phyloP scores from a whole-genome alignment of 2,797 vertebrate genomes.

The Onychomys arenicola region DNA sequence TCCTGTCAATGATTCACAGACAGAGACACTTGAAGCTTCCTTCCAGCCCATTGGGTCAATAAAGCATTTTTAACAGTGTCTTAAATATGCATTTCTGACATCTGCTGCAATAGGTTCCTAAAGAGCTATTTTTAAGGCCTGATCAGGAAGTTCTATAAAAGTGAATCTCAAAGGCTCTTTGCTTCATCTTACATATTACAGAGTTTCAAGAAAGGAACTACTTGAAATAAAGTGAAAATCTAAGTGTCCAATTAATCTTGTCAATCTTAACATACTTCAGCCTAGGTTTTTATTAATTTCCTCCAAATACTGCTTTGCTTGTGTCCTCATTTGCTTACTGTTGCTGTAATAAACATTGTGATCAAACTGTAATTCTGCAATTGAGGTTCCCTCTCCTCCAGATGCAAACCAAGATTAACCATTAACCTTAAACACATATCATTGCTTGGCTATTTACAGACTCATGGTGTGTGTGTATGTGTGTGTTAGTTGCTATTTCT shows the following conservation, averaged over 20 bases:
- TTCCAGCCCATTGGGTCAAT: conserved; percentile 79
- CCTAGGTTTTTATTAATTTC: conserved; percentile 7
- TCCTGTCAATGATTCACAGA: conserved; percentile 76
- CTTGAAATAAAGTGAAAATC: conserved; percentile 25
- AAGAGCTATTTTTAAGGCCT: conserved; percentile 66
- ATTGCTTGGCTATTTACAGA: neutral
- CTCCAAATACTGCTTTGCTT: neutral
- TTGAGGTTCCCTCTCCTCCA: neutral
- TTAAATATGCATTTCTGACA: conserved; percentile 80
- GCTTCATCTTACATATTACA: conserved; percentile 32
- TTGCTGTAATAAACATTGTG: neutral
- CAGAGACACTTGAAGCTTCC: conserved; percentile 68
- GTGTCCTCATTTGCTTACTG: neutral
- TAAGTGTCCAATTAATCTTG: neutral
- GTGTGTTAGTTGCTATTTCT: conserved; percentile 42
- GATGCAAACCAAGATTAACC: neutral
- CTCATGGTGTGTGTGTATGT: neutral
- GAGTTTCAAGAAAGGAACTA: conserved; percentile 57
- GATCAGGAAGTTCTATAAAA: conserved; percentile 59
- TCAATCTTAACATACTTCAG: conserved; percentile 19
- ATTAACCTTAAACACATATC: neutral
- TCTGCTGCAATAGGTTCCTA: conserved; percentile 37
- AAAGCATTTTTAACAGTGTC: conserved; percentile 78
- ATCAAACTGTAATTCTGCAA: neutral
- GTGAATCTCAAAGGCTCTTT: conserved; percentile 30